These are phyloP conservation scores for Pegoplata infirma DNA, from an alignment of 2,888 invertebrate genomes.

Conservation along the genomic window DNA sequence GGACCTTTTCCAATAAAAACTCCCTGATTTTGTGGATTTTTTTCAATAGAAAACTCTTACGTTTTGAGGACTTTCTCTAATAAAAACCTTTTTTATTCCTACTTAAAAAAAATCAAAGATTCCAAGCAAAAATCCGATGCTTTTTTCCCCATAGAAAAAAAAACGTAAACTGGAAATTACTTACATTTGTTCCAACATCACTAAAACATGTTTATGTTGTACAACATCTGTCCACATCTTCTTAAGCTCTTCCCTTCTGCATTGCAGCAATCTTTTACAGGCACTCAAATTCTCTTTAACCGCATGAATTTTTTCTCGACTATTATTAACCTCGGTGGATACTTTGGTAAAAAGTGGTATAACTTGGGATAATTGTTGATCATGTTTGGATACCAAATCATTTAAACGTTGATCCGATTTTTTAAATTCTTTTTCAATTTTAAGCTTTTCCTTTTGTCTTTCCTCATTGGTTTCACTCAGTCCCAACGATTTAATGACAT, in stretches of 20 bases:
- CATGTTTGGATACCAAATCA: slow-evolving; percentile 91
- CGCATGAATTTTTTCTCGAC: slow-evolving; percentile 86
- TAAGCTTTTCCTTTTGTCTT: slow-evolving; percentile 93
- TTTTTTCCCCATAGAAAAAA: too few species aligned
- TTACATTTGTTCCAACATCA: slow-evolving; percentile 91
- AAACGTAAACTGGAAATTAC: too few species aligned
- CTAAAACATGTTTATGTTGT: slow-evolving; percentile 95
- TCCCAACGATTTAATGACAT: slow-evolving; percentile 95
- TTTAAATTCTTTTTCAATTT: slow-evolving; percentile 95
- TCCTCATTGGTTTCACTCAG: slow-evolving; percentile 96
- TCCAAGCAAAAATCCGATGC: too few species aligned
- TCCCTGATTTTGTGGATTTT: too few species aligned
- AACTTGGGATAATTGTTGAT: slow-evolving; percentile 87
- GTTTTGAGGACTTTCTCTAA: too few species aligned
- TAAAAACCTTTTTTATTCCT: too few species aligned
- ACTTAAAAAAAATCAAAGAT: too few species aligned
- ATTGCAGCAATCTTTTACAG: slow-evolving; percentile 90
- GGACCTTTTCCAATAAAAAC: too few species aligned
- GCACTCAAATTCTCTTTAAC: slow-evolving; percentile 90
- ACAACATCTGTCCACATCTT: slow-evolving; percentile 96
- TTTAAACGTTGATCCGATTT: slow-evolving; percentile 93
- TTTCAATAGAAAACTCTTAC: too few species aligned
- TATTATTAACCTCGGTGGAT: slow-evolving; percentile 86
- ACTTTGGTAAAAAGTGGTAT: slow-evolving; percentile 86
- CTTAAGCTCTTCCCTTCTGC: slow-evolving; percentile 94